Evolutionary conservation across 2,113 vertebrate genomes (phyloP).

Genomic region (Menura novaehollandiae): DNA sequence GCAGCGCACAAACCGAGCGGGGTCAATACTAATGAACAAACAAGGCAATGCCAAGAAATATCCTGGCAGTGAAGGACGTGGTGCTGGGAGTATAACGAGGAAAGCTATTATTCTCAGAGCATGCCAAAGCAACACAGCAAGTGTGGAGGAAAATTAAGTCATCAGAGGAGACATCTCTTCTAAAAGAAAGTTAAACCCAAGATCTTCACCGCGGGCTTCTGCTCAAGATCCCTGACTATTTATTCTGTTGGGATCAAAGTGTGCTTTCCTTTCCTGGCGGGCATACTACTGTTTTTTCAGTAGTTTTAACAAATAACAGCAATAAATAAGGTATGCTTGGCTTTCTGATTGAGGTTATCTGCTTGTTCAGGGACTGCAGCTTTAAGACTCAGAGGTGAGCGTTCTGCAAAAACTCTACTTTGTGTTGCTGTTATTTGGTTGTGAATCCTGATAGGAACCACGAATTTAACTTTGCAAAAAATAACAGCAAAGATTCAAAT

Average conservation of each 20-base stretch:
- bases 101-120: conserved; percentile 37
- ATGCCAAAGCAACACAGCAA: conserved; percentile 31
- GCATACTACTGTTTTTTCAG: neutral
- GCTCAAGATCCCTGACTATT: neutral
- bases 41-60: conserved; percentile 54
- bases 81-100: conserved; percentile 44
- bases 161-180: conserved; percentile 36
- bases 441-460: fast-evolving
- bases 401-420: neutral
- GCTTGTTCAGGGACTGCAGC: neutral
- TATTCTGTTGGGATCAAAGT: neutral
- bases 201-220: neutral
- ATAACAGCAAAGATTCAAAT: neutral
- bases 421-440: neutral
- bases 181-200: conserved; percentile 6
- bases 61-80: conserved; percentile 25
- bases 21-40: conserved; percentile 46
- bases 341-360: neutral
- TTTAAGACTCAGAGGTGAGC: neutral
- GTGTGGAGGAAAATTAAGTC: conserved; percentile 12
- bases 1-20: neutral
- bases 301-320: neutral
- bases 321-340: neutral
- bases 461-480: neutral
- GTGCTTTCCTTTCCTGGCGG: neutral